Evolutionary conservation across 2,113 vertebrate genomes (phyloP), one percentile per base, ranked within the genome.

Genomic region (Dinomys branickii): DNA sequence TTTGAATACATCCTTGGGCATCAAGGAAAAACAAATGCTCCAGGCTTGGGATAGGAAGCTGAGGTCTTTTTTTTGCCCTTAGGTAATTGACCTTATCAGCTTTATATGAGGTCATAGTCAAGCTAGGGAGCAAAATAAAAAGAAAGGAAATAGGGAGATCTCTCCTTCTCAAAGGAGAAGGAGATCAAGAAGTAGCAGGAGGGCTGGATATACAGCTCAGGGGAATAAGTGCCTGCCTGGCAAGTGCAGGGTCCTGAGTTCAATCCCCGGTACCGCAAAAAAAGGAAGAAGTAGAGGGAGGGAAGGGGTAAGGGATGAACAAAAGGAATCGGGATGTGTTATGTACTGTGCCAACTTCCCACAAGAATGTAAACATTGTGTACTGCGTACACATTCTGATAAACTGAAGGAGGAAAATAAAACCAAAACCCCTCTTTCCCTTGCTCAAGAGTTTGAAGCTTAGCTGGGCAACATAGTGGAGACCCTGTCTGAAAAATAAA

Each of bases 1-100:
- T 97, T 92, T 90, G 59, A 86, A 81, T 94, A 85, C 10, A 13
- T 78, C 93, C 24, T 86, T 95, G 83, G 56, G 30, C 75, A 84
- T 61, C 54, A 84, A 91, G 24, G 47, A 90, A 91, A 96, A 85
- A 84, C 30, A 28, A 89, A 4, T 88, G 26, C 13, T 87, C 38
- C 50, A 30, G 96, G 69, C 22, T 65, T 73, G 16, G 69, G 20
- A 35, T 22, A 47, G 86, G 58, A 94, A 90, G 41, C 61, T 30
- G 65, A 85, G 13, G 24, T 90, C 1, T 95, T 97, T 69, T 69
- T 94, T 54, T 90, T 59, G 58, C 54, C 26, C 69, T 52, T 65
- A 19, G 94, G 69, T 94, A 52, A 1, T 97, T 94, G 73, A 54
- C 96, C 59, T 94, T 96, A 24, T 4, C 26, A 1, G 56, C 78